Percentiles rank a stretch among this genome's conserved stretches.
Conservation (phyloP, 2,797 vertebrate species). For the Xiphorhynchus erythropygius region DNA sequence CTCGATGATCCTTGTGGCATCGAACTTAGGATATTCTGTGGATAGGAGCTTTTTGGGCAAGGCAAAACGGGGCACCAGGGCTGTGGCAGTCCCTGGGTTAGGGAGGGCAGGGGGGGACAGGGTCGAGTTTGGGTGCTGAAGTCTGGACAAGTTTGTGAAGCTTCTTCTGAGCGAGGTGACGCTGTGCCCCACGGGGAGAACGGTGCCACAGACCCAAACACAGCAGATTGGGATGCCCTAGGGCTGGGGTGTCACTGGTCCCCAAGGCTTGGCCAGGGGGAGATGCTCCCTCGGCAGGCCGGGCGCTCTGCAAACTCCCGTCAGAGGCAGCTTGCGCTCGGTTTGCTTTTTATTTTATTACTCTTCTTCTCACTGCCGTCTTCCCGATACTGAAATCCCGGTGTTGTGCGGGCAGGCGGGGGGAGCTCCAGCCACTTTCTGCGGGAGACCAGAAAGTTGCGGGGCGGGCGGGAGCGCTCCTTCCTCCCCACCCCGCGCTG, state of each 20-base stretch:
- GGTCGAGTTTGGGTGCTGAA: not conserved
- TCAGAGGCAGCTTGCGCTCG: not conserved
- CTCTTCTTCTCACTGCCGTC: accelerated
- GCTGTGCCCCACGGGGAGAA: not conserved
- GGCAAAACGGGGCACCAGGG: not conserved
- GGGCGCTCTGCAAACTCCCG: not conserved
- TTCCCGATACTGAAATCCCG: not conserved
- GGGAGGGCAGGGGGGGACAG: not conserved
- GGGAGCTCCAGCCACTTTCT: not conserved
- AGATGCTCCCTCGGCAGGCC: not conserved
- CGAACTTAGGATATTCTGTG: not conserved
- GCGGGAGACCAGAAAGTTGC: not conserved
- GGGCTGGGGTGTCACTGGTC: not conserved
- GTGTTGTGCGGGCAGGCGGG: not conserved
- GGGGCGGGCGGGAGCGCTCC: not conserved
- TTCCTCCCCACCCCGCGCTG: not conserved
- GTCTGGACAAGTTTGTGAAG: not conserved
- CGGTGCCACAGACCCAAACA: not conserved
- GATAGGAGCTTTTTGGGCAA: not conserved
- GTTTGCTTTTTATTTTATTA: not conserved
- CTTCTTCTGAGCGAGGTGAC: not conserved
- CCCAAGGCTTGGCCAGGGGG: not conserved
- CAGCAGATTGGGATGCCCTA: not conserved
- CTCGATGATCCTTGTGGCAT: not conserved
- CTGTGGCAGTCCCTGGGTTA: not conserved